These are phyloP conservation scores for Chloropsis hardwickii DNA, from an alignment of 2,113 vertebrate genomes.

Conservation along the genomic window DNA sequence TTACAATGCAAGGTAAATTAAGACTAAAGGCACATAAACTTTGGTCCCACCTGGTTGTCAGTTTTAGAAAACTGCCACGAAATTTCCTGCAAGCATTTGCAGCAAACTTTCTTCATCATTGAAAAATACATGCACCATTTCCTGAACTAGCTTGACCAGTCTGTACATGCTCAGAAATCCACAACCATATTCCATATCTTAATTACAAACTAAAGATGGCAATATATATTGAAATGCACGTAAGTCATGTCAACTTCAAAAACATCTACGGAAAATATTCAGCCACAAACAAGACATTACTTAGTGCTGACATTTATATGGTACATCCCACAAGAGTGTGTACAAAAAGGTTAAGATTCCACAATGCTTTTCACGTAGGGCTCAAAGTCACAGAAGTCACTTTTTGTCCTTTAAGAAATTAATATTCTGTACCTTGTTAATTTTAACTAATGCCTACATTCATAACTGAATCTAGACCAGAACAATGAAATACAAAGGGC, in stretches of 20 bases:
- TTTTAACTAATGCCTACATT: conserved; percentile 79
- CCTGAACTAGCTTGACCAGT: conserved; percentile 83
- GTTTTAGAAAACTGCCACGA: conserved; percentile 86
- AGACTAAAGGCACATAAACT: conserved; percentile 99
- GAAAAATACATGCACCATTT: conserved; percentile 88
- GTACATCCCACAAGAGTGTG: conserved; percentile 82
- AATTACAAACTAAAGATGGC: conserved; percentile 85
- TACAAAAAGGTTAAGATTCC: conserved; percentile 84
- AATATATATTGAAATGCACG: conserved; percentile 85
- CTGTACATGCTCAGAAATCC: conserved; percentile 91
- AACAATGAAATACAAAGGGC: conserved; percentile 74
- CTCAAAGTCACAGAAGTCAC: conserved; percentile 76
- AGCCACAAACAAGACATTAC: conserved; percentile 87
- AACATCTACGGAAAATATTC: conserved; percentile 86
- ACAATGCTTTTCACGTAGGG: conserved; percentile 75
- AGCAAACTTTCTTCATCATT: conserved; percentile 78
- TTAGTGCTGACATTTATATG: conserved; percentile 83
- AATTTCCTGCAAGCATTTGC: conserved; percentile 82
- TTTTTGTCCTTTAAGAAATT: conserved; percentile 75
- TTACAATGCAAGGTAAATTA: conserved; percentile 91
- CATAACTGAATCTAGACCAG: conserved; percentile 81
- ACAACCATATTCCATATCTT: conserved; percentile 84
- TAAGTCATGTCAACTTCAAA: conserved; percentile 84
- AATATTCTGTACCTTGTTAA: conserved; percentile 74
- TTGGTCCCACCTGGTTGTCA: conserved; percentile 96